These are phyloP conservation scores for Carduelis carduelis DNA, from an alignment of 2,797 vertebrate genomes.

Conservation along the genomic window DNA sequence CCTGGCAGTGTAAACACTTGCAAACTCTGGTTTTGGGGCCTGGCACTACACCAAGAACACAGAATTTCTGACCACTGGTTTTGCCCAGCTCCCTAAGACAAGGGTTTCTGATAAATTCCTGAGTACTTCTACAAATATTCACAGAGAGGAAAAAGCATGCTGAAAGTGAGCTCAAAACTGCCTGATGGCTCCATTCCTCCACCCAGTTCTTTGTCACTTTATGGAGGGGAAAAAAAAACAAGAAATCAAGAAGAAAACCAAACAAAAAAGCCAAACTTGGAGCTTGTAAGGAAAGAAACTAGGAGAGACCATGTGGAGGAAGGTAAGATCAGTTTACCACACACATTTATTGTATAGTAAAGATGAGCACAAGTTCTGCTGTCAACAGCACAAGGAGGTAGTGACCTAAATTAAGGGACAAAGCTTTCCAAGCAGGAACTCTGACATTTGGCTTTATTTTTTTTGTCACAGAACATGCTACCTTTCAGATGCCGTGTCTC, in stretches of 20 bases:
- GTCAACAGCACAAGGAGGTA: neutral
- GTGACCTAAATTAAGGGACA: conserved; percentile 13
- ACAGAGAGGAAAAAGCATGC: neutral
- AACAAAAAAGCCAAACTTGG: neutral
- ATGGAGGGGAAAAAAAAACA: fast-evolving
- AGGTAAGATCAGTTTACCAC: neutral
- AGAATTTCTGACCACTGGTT: neutral
- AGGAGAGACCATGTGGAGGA: neutral
- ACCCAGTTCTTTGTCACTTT: neutral
- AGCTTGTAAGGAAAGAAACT: neutral
- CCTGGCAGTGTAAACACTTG: neutral
- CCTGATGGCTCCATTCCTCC: neutral
- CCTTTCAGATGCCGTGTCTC: neutral
- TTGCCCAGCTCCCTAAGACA: neutral
- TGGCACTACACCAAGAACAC: neutral
- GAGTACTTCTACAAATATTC: neutral
- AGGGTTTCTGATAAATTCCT: neutral
- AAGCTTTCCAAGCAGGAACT: neutral
- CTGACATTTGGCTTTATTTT: neutral
- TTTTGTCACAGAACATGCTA: neutral
- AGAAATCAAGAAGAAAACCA: neutral
- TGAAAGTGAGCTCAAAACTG: neutral
- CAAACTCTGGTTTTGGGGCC: fast-evolving
- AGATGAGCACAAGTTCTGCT: neutral
- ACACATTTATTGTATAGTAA: neutral